Evolutionary conservation across 1,140 invertebrate genomes (phyloP), one percentile per base, ranked within the genome.

Genomic region (Orchestia grillus): DNA sequence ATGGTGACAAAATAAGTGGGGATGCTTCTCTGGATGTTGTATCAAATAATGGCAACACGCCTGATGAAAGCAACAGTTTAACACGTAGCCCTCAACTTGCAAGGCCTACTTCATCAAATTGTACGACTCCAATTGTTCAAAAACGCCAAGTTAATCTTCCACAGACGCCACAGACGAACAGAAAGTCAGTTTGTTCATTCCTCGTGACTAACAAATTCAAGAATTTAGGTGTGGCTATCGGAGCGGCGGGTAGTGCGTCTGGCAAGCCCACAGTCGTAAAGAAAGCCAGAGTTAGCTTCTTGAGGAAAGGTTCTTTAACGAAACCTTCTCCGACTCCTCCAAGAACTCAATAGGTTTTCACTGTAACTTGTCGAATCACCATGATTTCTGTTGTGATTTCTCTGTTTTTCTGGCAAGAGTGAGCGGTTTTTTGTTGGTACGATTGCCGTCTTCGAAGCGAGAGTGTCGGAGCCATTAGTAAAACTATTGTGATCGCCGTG

Each of bases 171-270:
- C 62, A 23, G 62, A 40, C 44, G 44, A 45, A 19, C 4, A 94
- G 36, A 47, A 94, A 94, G 44, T 15, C 92, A 94, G 44, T 47
- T 45, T 94, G 92, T 45, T 94, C 92, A 6, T 94, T 94, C 92
- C 92, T 94, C 11, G 41, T 94, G 36, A 28, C 92, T 15, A 47
- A 47, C 92, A 94, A 94, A 47, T 94, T 45, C 92, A 94, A 94
- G 92, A 94, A 44, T 15, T n/a, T 94, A 15, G 43, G 44, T n/a
- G 44, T 40, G 11, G 92, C 44, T 40, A 11, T 94, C 40, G 92
- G 92, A 28, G 90, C 90, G 41, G 36, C 1, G 3, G 90, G 90
- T 44, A 44, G 4, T 28, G 47, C 47, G 47, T 53, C 47, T 53
- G 47, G 47, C 47, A 53, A 53, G 47, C 47, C 47, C 19, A 19